Conservation (phyloP, 2,113 vertebrate species). For the Egretta garzetta region DNA sequence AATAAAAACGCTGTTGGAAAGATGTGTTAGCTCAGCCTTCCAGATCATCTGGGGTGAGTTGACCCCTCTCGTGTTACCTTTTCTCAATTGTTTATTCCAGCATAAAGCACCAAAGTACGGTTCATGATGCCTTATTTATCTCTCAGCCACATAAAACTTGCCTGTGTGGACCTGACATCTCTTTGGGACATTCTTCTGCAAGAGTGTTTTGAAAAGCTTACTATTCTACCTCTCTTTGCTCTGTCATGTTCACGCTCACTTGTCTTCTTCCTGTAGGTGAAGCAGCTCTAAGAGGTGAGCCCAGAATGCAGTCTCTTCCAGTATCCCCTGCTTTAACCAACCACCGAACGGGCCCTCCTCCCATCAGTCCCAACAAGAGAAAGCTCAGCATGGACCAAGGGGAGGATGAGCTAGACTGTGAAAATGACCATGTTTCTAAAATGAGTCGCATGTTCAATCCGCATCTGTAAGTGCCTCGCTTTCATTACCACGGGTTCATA, state of each 20-base stretch:
- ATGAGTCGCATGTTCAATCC: constrained; percentile 92
- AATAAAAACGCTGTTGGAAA: background rate
- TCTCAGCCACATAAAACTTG: background rate
- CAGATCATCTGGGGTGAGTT: background rate
- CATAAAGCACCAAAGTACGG: background rate
- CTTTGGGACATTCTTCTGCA: background rate
- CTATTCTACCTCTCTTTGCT: background rate
- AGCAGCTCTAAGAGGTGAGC: constrained; percentile 91
- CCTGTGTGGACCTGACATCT: background rate
- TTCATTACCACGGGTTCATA: background rate
- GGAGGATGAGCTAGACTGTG: constrained; percentile 89
- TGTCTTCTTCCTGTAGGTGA: constrained; percentile 79
- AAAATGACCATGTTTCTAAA: constrained; percentile 91
- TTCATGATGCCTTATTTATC: background rate
- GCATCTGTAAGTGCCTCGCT: constrained; percentile 86
- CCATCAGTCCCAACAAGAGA: constrained; percentile 96
- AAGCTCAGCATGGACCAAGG: constrained; percentile 89
- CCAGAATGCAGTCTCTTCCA: constrained; percentile 91
- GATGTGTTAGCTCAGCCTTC: background rate
- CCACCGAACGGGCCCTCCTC: constrained; percentile 94
- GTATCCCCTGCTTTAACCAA: constrained; percentile 85
- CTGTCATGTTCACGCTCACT: background rate
- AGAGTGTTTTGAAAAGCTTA: background rate
- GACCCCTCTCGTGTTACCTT: background rate
- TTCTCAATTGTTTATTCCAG: background rate